Base-by-base conservation (phyloP, 2,888 invertebrate species). In the Augiades crinisus region DNA sequence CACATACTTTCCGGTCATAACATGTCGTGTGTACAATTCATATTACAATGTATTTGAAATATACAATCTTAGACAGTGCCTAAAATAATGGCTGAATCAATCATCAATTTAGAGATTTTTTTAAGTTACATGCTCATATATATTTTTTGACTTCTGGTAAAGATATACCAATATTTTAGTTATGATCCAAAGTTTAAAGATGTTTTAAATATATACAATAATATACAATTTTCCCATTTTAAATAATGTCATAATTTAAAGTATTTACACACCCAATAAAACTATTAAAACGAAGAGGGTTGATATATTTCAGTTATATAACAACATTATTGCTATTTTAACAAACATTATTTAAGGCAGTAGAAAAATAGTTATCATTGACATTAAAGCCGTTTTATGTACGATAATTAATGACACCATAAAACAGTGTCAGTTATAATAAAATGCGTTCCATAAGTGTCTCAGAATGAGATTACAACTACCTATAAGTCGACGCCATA, bases 321-420 rank as follows among this genome's bases (percentile, higher is more conserved):
- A 19, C 19, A 19, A 3, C 5, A 19, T 5, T 19, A 19, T 19
- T 5, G 19, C 5, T 4, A 22, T 8, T 27, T 27, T 27, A 10
- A 10, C 1, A 27, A 27, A 37, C 21, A 21, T 7, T 21, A 12
- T 13, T 21, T 43, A 31, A 16, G 46, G 40, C 17, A 40, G 44
- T 54, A 54, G 30, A 54, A 54, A 54, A 49, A 49, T 53, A 47
- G 3, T 27, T 10, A 1, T 27, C 13, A 27, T 10, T 10, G 41
- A 10, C 16, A 12, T 22, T 19, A 36, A 36, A 19, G n/a, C 37
- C 24, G 10, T 36, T 16, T 7, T 36, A 1, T 27, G 2, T 10
- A 2, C 4, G 0, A 10, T 1, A 27, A 10, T 10, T 3, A 27
- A 10, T 21, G 37, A 37, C 7, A 19, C 21, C 17, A 16, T 34